Evolutionary conservation across 2,888 invertebrate species (phyloP), one percentile per base, ranked within the genome.

Genomic region (Zygothrica quintamaculata): DNA sequence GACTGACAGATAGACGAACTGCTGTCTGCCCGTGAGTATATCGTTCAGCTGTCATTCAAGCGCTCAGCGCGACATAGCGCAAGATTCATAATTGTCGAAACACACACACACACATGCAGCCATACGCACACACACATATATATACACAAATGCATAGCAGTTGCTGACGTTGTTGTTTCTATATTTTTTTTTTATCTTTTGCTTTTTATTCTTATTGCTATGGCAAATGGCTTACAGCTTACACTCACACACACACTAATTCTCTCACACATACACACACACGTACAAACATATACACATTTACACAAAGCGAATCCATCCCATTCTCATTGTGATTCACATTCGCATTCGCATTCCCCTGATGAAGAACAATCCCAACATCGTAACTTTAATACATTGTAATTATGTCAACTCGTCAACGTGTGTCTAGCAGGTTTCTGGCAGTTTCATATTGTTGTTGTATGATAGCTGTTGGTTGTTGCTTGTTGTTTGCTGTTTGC

Each of bases 311-410:
- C n/a, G n/a, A n/a, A n/a, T n/a, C n/a, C 31, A 40, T 50, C 42
- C 22, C 42, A 43, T 44, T 13, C 37, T 40, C 37, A 67, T 60
- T 47, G 4, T 43, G 55, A 69, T 59, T 51, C 13, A 5, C 50
- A 50, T 50, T 51, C n/a, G 29, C 42, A 59, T 51, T 47, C 34
- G 9, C 69, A 42, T 50, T 48, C 55, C 39, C 56, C 51, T 11
- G 48, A 29, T 46, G 40, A 57, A 61, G 40, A 55, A 43, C 59
- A 68, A 22, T 37, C 46, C 56, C 33, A 39, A 26, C 42, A 36
- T 56, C 73, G 67, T 68, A 84, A 70, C 79, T 85, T 85, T 79
- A 85, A 85, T 77, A 70, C 65, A 75, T 81, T 85, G 84, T 75
- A 84, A 84, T 84, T 84, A 77, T 84, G 81, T 78, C 75, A 74